Percentiles rank a stretch among this genome's conserved stretches.
phyloP scores from a whole-genome alignment of 2,888 invertebrate species.

The Trichogramma dendrolimi region DNA sequence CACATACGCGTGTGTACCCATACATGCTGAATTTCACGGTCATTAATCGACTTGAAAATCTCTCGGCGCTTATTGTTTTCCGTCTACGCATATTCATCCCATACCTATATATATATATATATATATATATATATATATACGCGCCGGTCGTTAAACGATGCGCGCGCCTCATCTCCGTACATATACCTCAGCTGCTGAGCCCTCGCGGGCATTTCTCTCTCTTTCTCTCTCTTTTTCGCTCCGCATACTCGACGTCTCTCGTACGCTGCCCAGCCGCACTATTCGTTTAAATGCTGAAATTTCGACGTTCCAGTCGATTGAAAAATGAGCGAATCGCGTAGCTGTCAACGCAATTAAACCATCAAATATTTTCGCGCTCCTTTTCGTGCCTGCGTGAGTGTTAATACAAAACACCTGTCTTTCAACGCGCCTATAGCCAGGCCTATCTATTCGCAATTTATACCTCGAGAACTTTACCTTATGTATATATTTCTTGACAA shows the following conservation, averaged over 20 bases:
- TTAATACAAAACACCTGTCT: no score
- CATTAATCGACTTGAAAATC: constrained; percentile 27
- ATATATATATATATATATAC: no score
- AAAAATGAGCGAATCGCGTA: background rate
- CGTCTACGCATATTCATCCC: background rate
- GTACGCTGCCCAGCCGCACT: background rate
- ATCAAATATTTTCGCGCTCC: no score
- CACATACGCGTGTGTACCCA: no score
- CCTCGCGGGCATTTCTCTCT: constrained; percentile 23
- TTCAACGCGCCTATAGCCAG: no score
- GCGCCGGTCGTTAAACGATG: constrained; percentile 23
- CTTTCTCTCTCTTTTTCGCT: constrained; percentile 3
- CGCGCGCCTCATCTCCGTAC: constrained; percentile 3
- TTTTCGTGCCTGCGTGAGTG: no score
- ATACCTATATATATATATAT: no score
- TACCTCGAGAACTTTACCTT: no score
- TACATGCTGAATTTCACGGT: constrained; percentile 25
- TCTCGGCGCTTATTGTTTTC: constrained; percentile 29
- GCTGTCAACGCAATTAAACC: no score
- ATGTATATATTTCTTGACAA: no score
- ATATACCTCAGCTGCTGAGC: constrained; percentile 21
- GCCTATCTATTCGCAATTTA: no score
- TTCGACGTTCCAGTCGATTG: background rate
- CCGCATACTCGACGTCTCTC: background rate
- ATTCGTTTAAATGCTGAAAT: background rate